These are phyloP conservation scores for Idaea dimidiata DNA, from an alignment of 2,888 invertebrate species.

Conservation along the genomic window DNA sequence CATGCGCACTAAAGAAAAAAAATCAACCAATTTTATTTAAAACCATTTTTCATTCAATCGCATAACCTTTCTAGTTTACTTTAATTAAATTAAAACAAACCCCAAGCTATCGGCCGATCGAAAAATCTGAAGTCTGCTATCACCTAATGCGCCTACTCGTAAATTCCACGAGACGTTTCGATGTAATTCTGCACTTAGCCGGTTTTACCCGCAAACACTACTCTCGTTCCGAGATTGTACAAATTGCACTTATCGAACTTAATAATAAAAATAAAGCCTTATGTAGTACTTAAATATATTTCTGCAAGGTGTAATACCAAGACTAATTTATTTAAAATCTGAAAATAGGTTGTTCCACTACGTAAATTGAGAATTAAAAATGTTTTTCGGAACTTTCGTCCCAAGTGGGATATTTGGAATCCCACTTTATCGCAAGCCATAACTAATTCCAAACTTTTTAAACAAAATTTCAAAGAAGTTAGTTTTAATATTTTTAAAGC, in stretches of 20 bases:
- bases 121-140: not conserved
- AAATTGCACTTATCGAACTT: slow-evolving; percentile 34
- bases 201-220: slow-evolving; percentile 36
- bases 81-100: too few relatives aligned
- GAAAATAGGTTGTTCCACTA: not conserved
- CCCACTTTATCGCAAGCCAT: too few relatives aligned
- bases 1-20: too few relatives aligned
- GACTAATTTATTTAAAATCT: not conserved
- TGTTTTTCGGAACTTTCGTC: too few relatives aligned
- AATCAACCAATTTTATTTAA: too few relatives aligned
- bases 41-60: too few relatives aligned
- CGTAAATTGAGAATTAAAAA: too few relatives aligned
- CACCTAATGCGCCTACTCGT: slow-evolving; percentile 17
- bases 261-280: slow-evolving; percentile 52
- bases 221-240: slow-evolving; percentile 33
- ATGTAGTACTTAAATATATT: slow-evolving; percentile 15
- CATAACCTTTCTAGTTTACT: too few relatives aligned
- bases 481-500: too few relatives aligned
- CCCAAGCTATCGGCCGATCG: not conserved
- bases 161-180: slow-evolving; percentile 51
- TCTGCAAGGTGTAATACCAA: not conserved
- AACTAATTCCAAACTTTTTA: too few relatives aligned
- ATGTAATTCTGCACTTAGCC: slow-evolving; percentile 63
- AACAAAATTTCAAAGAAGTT: too few relatives aligned
- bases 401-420: too few relatives aligned